Base-by-base conservation (phyloP, 1,140 invertebrate genomes). In the Berghia stephanieae region DNA sequence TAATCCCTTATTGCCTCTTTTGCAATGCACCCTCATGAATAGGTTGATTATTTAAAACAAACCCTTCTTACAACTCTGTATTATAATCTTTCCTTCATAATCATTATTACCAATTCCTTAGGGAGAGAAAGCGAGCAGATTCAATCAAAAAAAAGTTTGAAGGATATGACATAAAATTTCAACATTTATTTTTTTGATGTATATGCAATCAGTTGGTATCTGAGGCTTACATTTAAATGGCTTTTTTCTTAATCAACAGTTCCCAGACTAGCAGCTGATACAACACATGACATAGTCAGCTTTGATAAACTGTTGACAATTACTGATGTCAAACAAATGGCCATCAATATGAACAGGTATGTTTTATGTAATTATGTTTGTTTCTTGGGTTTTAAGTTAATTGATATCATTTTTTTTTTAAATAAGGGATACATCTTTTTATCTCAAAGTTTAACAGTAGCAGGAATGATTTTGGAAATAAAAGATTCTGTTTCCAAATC, bases 331-430 rank as follows among this genome's bases (percentile, higher is more conserved):
- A 68, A 40, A 68, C 66, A 36, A 40, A 6, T 68, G 24, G 66
- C 66, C 18, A 38, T 13, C 16, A 68, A 68, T 24, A 68, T 68
- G 24, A 68, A 68, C 36, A 68, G 66, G 66, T 68, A 68, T 36
- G 10, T 49, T 13, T 49, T 13, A 13, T 49, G 46, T 49, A n/a
- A n/a, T n/a, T n/a, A n/a, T n/a, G n/a, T n/a, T n/a, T n/a, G n/a
- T n/a, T n/a, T n/a, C n/a, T n/a, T n/a, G n/a, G n/a, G n/a, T n/a
- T n/a, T n/a, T n/a, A n/a, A n/a, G n/a, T n/a, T n/a, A n/a, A n/a
- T n/a, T n/a, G n/a, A n/a, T n/a, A n/a, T n/a, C n/a, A n/a, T n/a
- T n/a, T n/a, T n/a, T n/a, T n/a, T n/a, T n/a, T n/a, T n/a, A n/a
- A n/a, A n/a, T n/a, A n/a, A n/a, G n/a, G n/a, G n/a, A n/a, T n/a